Percentiles rank a stretch among this genome's conserved stretches.
phyloP scores from a whole-genome alignment of 2,888 invertebrate genomes.

The Ctenicera cuprea region DNA sequence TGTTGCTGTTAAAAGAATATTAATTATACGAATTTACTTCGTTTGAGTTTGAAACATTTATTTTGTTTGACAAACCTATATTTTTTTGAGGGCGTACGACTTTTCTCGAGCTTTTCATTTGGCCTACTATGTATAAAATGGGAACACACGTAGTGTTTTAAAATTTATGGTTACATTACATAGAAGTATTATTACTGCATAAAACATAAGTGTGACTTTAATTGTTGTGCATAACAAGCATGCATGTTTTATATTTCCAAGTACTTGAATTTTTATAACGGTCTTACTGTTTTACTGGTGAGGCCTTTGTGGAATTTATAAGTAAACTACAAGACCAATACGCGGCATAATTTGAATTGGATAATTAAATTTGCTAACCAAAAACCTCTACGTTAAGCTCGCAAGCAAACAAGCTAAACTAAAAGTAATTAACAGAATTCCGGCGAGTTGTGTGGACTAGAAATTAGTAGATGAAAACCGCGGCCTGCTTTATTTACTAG shows the following conservation, averaged over 20 bases:
- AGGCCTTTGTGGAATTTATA: not conserved
- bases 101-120: not conserved
- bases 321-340: constrained; percentile 15
- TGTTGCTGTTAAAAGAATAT: constrained; percentile 50
- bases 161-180: constrained; percentile 57
- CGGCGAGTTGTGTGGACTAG: constrained; percentile 65
- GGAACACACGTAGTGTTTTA: constrained; percentile 37
- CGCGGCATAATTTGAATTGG: constrained; percentile 46
- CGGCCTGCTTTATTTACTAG: constrained; percentile 64
- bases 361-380: constrained; percentile 52
- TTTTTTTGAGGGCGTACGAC: not conserved
- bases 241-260: constrained; percentile 35
- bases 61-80: constrained; percentile 10
- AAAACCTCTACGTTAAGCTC: constrained; percentile 49
- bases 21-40: constrained; percentile 47
- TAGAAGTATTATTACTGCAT: constrained; percentile 60
- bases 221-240: constrained; percentile 59
- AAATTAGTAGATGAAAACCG: constrained; percentile 68
- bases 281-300: not conserved
- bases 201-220: constrained; percentile 61
- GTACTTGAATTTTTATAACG: not conserved
- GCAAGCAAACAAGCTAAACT: constrained; percentile 65
- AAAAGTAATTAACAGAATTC: constrained; percentile 68
- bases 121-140: not conserved
- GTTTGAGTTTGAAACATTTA: constrained; percentile 2